These are phyloP conservation scores for Engystomops pustulosus DNA, from an alignment of 2,113 vertebrate genomes.

Conservation along the genomic window DNA sequence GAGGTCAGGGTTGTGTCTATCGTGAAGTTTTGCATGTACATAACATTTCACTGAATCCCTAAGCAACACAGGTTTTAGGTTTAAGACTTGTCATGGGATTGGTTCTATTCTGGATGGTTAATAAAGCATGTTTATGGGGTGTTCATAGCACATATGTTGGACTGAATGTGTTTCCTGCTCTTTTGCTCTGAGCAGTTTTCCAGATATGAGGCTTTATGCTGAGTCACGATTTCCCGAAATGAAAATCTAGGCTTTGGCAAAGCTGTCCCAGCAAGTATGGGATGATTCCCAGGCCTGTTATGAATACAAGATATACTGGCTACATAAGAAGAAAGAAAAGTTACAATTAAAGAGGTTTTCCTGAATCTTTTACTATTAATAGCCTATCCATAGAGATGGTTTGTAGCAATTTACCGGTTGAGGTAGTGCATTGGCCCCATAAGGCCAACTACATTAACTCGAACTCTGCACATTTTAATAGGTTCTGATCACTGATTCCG, in stretches of 20 bases:
- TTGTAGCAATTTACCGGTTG: too few relatives aligned
- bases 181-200: background rate
- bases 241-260: background rate
- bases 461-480: too few relatives aligned
- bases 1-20: too few relatives aligned
- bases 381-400: too few relatives aligned
- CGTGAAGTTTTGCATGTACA: too few relatives aligned
- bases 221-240: slow-evolving; percentile 25
- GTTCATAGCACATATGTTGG: background rate
- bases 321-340: background rate
- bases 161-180: background rate
- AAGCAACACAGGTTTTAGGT: background rate
- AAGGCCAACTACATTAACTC: too few relatives aligned
- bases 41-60: background rate
- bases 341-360: too few relatives aligned
- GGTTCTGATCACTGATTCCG: too few relatives aligned
- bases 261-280: background rate
- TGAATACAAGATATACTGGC: background rate
- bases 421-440: too few relatives aligned
- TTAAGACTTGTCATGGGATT: background rate
- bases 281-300: slow-evolving; percentile 4
- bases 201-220: slow-evolving; percentile 16
- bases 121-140: background rate
- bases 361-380: too few relatives aligned
- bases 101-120: background rate